Evolutionary conservation across 2,113 vertebrate species (phyloP), one percentile per base, ranked within the genome.

Genomic region (Strix aluco): DNA sequence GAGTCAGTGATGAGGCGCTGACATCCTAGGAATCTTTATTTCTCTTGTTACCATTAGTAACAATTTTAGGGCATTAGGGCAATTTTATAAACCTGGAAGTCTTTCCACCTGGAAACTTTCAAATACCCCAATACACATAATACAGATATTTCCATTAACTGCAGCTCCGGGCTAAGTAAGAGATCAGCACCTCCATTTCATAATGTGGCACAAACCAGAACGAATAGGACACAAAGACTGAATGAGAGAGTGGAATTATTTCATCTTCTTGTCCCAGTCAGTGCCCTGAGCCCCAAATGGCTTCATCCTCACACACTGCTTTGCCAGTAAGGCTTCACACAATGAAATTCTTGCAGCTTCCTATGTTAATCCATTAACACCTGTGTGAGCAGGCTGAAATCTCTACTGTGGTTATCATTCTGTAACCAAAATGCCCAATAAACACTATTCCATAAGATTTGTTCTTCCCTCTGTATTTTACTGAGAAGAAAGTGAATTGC

Each of bases 341-440:
- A 92, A 91, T 44, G 46, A 40, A 94, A 81, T 88, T 58, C 63
- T 70, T 87, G 51, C 89, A 81, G 86, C 67, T 62, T 86, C 72
- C 55, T 82, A 10, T 54, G 63, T 91, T 97, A 96, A 96, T 95
- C 93, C 81, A 96, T 88, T 90, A 96, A 95, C 95, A 85, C 59
- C 84, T 90, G 54, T 25, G 74, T 90, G 47, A 95, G 32, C 59
- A 80, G 61, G 51, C 67, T 88, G 81, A 94, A 91, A 93, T 73
- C 93, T 89, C 87, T 78, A 82, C 55, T 77, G 63, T 44, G 47
- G 59, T 79, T 92, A 90, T 88, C 63, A 90, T 59, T 70, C 90
- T 80, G 63, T 38, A 86, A 71, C 84, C 75, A 85, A 89, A 97
- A 87, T 47, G 51, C 61, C 78, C 88, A 72, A n/a, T 27, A 81